phyloP scores from a whole-genome alignment of 2,797 vertebrate genomes.

The Cygnus olor region DNA sequence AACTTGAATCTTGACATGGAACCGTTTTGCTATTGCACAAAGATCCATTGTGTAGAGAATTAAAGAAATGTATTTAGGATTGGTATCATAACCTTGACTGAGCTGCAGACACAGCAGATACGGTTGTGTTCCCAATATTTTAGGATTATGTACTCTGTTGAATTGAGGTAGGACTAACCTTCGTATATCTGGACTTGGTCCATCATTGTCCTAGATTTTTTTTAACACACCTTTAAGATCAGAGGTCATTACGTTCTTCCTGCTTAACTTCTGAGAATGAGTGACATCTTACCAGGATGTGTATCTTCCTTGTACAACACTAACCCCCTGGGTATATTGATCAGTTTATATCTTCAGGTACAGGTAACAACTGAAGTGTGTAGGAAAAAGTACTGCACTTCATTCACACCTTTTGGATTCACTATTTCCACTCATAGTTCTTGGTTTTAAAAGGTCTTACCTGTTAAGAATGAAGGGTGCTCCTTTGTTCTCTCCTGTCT shows the following conservation, averaged over 20 bases:
- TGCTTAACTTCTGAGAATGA: neutral
- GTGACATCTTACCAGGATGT: neutral
- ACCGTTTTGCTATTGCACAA: neutral
- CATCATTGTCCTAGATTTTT: neutral
- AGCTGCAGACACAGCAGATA: accelerated
- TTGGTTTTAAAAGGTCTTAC: neutral
- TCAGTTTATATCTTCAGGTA: no score
- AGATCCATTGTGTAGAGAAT: neutral
- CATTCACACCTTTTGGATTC: neutral
- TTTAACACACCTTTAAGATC: neutral
- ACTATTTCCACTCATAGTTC: neutral
- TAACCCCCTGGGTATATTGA: neutral
- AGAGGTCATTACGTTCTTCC: neutral
- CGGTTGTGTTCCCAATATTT: neutral
- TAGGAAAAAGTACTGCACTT: neutral
- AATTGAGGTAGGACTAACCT: neutral
- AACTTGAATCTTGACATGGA: neutral
- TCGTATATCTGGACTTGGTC: neutral
- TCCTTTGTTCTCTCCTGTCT: neutral
- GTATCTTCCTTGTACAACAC: neutral
- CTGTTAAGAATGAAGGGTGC: neutral
- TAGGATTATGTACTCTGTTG: neutral
- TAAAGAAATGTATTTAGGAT: neutral
- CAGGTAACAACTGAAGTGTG: neutral
- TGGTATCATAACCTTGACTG: neutral